phyloP scores from a whole-genome alignment of 53 echinoderm and acorn worm genomes.

The Zoroaster sp. region DNA sequence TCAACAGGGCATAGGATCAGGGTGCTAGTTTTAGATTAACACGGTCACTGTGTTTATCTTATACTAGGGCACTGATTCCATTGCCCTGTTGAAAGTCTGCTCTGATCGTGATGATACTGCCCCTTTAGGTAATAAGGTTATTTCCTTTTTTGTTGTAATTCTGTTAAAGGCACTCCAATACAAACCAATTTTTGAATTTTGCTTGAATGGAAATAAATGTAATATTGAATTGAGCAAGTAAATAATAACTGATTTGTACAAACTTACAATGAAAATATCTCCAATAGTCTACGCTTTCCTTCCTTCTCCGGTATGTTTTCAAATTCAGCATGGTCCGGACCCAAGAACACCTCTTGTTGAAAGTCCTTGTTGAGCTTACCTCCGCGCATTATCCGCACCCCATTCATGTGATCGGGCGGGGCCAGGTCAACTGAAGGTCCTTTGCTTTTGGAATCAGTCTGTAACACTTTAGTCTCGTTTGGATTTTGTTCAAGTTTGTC shows the following conservation, averaged over 20 bases:
- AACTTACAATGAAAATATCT: conserved; percentile 84
- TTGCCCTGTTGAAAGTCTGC: no score
- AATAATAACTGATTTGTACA: neutral
- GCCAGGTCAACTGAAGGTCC: neutral
- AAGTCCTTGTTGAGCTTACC: conserved; percentile 89
- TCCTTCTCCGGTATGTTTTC: conserved; percentile 81
- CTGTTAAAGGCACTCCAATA: no score
- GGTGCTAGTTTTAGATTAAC: no score
- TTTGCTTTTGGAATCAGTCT: neutral
- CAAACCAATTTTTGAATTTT: no score
- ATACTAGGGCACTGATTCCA: no score
- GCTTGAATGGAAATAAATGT: no score
- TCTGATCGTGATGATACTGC: no score
- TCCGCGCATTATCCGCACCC: conserved; percentile 80
- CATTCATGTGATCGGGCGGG: conserved; percentile 80
- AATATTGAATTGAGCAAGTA: no score
- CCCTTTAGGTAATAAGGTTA: no score
- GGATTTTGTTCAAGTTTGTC: neutral
- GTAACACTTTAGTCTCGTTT: neutral
- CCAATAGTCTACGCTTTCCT: conserved; percentile 73
- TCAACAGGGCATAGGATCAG: no score
- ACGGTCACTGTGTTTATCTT: no score
- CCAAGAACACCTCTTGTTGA: conserved; percentile 90
- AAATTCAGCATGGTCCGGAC: conserved; percentile 92
- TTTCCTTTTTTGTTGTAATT: no score